Conservation (phyloP, 2,113 vertebrate species). For the Tragulus kanchil region DNA sequence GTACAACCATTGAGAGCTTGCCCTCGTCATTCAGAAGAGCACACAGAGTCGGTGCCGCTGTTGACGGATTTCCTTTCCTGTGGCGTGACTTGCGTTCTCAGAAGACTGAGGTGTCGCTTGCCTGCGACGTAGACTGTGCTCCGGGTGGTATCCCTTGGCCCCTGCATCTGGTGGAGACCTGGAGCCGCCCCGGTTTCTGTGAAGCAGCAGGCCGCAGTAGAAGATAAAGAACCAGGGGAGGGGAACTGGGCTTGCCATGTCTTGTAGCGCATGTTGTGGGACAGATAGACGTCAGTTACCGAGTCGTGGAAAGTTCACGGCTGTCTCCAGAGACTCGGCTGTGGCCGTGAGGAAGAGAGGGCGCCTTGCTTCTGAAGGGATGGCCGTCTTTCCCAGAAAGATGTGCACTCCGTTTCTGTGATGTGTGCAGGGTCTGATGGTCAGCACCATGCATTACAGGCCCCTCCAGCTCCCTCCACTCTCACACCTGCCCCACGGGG, state of each 20-base stretch:
- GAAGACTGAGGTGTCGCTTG: background rate
- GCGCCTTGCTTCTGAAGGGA: background rate
- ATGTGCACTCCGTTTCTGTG: fast-evolving
- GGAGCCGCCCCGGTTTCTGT: background rate
- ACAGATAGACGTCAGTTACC: background rate
- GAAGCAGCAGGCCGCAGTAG: background rate
- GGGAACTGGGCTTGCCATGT: background rate
- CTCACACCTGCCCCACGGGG: background rate
- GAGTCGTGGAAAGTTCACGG: background rate
- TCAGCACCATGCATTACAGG: fast-evolving
- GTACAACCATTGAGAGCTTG: background rate
- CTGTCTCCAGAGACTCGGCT: background rate
- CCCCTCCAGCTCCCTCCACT: background rate
- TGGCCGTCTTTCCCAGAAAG: background rate
- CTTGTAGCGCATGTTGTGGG: fast-evolving
- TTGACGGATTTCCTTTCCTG: background rate
- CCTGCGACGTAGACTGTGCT: background rate
- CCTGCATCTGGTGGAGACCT: background rate
- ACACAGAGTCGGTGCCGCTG: fast-evolving
- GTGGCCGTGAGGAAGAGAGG: background rate
- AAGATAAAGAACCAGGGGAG: background rate
- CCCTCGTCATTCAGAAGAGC: background rate
- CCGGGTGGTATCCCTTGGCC: background rate
- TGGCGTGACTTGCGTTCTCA: background rate
- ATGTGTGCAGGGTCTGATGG: fast-evolving